Evolutionary conservation across 2,888 invertebrate species (phyloP), one percentile per base, ranked within the genome.

Genomic region (Clepsis dumicolana): DNA sequence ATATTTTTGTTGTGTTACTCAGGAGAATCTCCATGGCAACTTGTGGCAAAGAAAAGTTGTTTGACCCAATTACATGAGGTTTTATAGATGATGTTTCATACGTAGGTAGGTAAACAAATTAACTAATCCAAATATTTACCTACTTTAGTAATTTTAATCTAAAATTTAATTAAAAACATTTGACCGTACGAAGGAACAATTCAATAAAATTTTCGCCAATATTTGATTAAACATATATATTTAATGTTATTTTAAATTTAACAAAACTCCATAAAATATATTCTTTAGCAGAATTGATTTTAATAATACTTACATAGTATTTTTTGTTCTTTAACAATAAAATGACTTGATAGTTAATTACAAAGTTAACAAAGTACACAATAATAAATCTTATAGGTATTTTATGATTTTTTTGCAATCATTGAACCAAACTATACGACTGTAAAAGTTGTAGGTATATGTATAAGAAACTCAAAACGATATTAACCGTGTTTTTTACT

Each of bases 301-400:
- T 67, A 66, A 60, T 65, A 65, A 29, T 44, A 44, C 44, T 64
- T 60, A 53, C 12, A 35, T 29, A 25, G 44, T 66, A 67, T 38
- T 52, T 52, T 56, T 62, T 67, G 38, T 63, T 67, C 38, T 62
- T 67, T 14, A 62, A 62, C 41, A 66, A 54, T 41, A 48, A 27
- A 56, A 65, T 52, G 35, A 65, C 57, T 27, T 29, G 21, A 56
- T 56, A 56, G 10, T 2, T 21, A 16, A 41, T 32, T 27, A 18
- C n/a, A n/a, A n/a, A n/a, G n/a, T n/a, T 24, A 52, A 8, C 38
- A 54, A 27, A 25, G 48, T 48, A 32, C 12, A 52, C 53, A 44
- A 63, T 32, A 61, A 38, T 48, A 60, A 38, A 50, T 50, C 4
- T 25, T 61, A 54, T 18, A 8, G n/a, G n/a, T n/a, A 16, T 18